Base-by-base conservation (phyloP, 2,113 vertebrate genomes). In the Jacana jacana region DNA sequence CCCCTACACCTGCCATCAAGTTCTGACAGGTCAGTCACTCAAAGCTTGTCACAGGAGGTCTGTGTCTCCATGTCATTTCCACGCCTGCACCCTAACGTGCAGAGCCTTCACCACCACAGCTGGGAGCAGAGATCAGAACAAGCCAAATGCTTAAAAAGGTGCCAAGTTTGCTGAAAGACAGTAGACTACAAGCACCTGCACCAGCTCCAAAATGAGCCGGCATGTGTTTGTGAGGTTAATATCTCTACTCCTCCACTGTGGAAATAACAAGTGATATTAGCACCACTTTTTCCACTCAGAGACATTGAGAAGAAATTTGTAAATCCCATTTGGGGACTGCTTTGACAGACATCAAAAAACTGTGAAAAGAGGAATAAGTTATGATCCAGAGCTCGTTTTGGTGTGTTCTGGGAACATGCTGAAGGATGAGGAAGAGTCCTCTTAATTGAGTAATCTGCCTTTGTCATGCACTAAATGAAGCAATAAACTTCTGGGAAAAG, bases 61-160 rank as follows among this genome's bases (percentile, higher is more conserved):
- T 83, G 19, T 7, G 19, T 7, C 27, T 30, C 4, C 0, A 9
- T 37, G 61, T 1, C 1, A 8, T 40, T 76, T 79, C 68, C 31
- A 37, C 7, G 4, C 17, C 33, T 23, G 19, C 66, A 42, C 7
- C 49, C 71, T 72, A 71, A 57, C 19, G 13, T 14, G 35, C 7
- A 4, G 63, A 44, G 22, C 33, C n/a, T n/a, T 76, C 51, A 60
- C 5, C 10, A 17, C 19, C 51, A 23, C 39, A 92, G 55, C 28
- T 79, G 28, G 11, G 49, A 88, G 33, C n/a, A 37, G 37, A 3
- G 16, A 58, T 24, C n/a, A 55, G 55, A 66, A 70, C 17, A 23
- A 86, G 17, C 6, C 80, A 77, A 92, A 65, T 17, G 4, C 18
- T 65, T 33, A 18, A 27, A 17, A 42, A 39, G 14, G 35, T 23